phyloP scores from a whole-genome alignment of 2,888 invertebrate species.

The Latrodectus elegans region DNA sequence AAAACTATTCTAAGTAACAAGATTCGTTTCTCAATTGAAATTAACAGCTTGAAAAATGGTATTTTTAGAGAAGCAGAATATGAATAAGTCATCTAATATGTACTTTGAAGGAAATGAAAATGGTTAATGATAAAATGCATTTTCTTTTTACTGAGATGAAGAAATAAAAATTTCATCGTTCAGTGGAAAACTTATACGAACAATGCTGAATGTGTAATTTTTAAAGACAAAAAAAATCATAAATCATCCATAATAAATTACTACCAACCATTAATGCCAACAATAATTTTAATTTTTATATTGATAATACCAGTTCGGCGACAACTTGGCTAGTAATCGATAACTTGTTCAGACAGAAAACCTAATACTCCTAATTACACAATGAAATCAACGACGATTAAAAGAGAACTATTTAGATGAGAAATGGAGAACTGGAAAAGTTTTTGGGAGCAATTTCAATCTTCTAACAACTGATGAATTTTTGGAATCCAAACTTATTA shows the following conservation, averaged over 20 bases:
- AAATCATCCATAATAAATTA: too few relatives aligned
- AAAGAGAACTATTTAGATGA: background rate
- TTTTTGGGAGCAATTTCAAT: background rate
- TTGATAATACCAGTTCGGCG: background rate
- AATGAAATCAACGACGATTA: background rate
- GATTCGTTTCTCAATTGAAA: background rate
- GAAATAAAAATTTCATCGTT: background rate
- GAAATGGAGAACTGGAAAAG: background rate
- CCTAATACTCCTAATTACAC: background rate
- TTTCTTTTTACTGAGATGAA: background rate
- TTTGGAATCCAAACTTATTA: background rate
- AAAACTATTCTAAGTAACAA: background rate
- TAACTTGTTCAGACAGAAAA: background rate
- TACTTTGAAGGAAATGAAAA: background rate
- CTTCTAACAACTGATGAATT: background rate
- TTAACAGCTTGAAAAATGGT: background rate
- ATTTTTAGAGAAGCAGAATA: background rate
- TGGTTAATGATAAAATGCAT: background rate
- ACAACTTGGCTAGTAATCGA: background rate
- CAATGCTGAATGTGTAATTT: background rate
- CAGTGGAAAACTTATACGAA: background rate
- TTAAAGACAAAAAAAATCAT: background rate
- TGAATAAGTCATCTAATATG: background rate
- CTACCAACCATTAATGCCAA: background rate
- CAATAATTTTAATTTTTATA: background rate